phyloP scores from a whole-genome alignment of 2,888 invertebrate species.

The Acleris literana region DNA sequence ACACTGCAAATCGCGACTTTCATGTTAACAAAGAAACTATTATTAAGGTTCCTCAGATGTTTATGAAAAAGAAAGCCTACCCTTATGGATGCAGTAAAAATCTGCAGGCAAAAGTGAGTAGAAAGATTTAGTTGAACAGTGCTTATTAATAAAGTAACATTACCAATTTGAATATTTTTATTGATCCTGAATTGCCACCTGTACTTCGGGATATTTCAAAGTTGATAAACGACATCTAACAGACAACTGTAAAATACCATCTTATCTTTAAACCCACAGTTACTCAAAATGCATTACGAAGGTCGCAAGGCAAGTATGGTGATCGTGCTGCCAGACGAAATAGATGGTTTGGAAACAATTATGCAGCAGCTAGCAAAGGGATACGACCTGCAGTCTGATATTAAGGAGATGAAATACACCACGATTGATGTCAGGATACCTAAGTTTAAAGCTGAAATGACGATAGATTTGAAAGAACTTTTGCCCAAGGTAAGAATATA shows the following conservation, averaged over 20 bases:
- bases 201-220: too few relatives aligned
- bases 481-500: background rate
- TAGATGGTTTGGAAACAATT: constrained; percentile 1
- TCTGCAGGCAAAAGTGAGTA: too few relatives aligned
- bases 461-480: background rate
- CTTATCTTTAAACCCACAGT: background rate
- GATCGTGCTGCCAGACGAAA: constrained; percentile 6
- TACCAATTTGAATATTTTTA: too few relatives aligned
- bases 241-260: too few relatives aligned
- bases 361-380: background rate
- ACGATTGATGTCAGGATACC: background rate
- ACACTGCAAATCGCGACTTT: too few relatives aligned
- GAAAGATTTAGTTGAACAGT: too few relatives aligned
- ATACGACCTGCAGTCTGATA: constrained; percentile 3
- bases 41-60: too few relatives aligned
- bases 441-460: constrained; percentile 7
- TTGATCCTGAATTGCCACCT: too few relatives aligned
- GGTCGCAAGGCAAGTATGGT: constrained; percentile 8
- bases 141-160: too few relatives aligned
- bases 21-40: too few relatives aligned
- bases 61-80: too few relatives aligned
- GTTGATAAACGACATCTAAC: too few relatives aligned
- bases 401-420: background rate
- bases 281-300: background rate
- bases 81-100: background rate